Evolutionary conservation across 2,888 invertebrate species (phyloP), one percentile per base, ranked within the genome.

Genomic region (Lasioglossum leucozonium): DNA sequence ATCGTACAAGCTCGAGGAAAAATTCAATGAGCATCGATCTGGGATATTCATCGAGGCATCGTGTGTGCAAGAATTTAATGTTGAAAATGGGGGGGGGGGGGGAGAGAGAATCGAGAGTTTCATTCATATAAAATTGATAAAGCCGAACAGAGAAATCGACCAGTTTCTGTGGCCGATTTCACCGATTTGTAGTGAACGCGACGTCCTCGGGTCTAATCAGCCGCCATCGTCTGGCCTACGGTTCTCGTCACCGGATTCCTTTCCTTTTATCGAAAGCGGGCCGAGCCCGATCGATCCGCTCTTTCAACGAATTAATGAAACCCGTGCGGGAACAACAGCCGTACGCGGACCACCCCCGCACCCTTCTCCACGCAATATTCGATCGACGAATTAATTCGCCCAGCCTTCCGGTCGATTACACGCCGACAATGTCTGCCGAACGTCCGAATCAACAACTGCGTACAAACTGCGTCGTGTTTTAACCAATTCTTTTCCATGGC

Each of bases 191-290:
- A 26, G 58, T 26, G 58, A 58, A 26, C 58, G 26, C 58, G 26
- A 58, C 58, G 58, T 58, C 13, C 58, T 58, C 58, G 26, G 26
- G 26, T 58, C 65, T 65, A 65, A 65, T 65, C 62, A 65, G 30
- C 34, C 65, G 16, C 30, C 58, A 26, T 58, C 58, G 8, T 34
- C 18, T 16, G 65, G 37, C 4, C 22, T 22, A 18, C 4, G 18
- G 67, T 34, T 37, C 67, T 37, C 67, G 67, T 67, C 67, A 22
- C 37, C 37, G 67, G 67, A 37, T 67, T 67, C 67, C 67, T 67
- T 67, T 67, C 37, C 22, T 37, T 67, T 67, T 67, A 67, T 22
- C 67, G 37, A 77, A 55, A 51, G 55, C 69, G 18, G 26, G 8
- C 58, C 26, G 58, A 13, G 26, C 58, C 55, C 65, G 65, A 65